Evolutionary conservation across 2,113 vertebrate genomes (phyloP), one percentile per base, ranked within the genome.

Genomic region (Toxostoma redivivum): DNA sequence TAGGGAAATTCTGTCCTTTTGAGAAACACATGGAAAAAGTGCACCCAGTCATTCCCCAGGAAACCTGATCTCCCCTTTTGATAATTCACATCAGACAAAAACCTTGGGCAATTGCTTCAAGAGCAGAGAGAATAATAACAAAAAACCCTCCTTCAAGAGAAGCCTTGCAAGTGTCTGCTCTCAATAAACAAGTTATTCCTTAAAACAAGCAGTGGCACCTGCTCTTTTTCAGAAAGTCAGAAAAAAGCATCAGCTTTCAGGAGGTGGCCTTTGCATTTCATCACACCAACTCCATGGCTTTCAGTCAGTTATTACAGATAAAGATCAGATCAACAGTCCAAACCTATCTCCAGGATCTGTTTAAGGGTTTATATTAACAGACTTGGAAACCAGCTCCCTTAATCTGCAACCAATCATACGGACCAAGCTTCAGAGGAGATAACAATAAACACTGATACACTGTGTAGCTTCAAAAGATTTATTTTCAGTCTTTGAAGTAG

Each of bases 321-420:
- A 90, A 47, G 72, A 95, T 94, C 91, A 88, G 79, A 95, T 77
- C 42, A 65, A 50, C 40, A 69, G 85, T 19, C 62, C 70, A 80
- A 69, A 80, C 21, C 81, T 88, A 65, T 40, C 70, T 65, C 79
- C 20, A 71, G 51, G 60, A 93, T 96, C 94, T 93, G 11, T 67
- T 94, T 35, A 70, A 74, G 24, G 64, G 91, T 96, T 96, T 97
- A 88, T 90, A 97, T 97, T 97, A 96, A 96, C 94, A 95, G 83
- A 73, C 30, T 74, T 86, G 79, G 87, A 94, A 92, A 87, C 20
- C 61, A 88, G 61, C 61, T 92, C 58, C 25, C 56, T 86, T 95
- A 78, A 90, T 94, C 94, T 74, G 69, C 72, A 92, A 88, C 88
- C 82, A 78, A 35, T 81, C 67, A 53, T 19, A 25, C 2, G 14